These are phyloP conservation scores for Gryllus bimaculatus DNA, from an alignment of 1,140 invertebrate genomes.

Conservation along the genomic window DNA sequence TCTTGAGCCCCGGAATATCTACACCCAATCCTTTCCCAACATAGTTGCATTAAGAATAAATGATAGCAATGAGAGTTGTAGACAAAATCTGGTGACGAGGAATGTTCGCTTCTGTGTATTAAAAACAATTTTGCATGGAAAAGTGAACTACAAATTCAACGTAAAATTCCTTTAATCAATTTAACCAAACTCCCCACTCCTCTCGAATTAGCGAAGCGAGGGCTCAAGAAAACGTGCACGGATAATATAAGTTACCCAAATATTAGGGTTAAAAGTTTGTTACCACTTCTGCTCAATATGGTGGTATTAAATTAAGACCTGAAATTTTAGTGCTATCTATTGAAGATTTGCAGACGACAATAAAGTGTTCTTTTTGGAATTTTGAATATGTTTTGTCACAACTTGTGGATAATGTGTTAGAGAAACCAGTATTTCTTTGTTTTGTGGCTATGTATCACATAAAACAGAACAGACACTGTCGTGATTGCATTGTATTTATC, in stretches of 20 bases:
- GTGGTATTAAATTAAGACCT: background rate
- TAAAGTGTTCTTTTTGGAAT: background rate
- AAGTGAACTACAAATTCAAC: no score
- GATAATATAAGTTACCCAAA: background rate
- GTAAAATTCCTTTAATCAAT: no score
- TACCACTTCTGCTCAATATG: conserved; percentile 1
- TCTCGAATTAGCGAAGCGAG: no score
- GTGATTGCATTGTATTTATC: background rate
- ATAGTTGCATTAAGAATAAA: no score
- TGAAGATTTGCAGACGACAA: background rate
- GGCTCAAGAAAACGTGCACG: no score
- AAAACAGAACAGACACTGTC: conserved; percentile 6
- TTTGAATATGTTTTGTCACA: background rate
- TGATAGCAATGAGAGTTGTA: no score
- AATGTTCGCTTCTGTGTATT: no score
- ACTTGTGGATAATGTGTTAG: background rate
- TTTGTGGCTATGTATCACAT: conserved; percentile 6
- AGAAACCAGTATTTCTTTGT: background rate
- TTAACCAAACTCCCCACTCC: no score
- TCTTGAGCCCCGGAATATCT: no score
- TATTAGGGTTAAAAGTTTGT: background rate
- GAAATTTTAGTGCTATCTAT: background rate
- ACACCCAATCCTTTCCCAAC: no score
- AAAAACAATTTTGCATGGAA: no score
- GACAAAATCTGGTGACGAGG: no score